phyloP scores from a whole-genome alignment of 2,888 invertebrate genomes.

The Cheilosia grossa region DNA sequence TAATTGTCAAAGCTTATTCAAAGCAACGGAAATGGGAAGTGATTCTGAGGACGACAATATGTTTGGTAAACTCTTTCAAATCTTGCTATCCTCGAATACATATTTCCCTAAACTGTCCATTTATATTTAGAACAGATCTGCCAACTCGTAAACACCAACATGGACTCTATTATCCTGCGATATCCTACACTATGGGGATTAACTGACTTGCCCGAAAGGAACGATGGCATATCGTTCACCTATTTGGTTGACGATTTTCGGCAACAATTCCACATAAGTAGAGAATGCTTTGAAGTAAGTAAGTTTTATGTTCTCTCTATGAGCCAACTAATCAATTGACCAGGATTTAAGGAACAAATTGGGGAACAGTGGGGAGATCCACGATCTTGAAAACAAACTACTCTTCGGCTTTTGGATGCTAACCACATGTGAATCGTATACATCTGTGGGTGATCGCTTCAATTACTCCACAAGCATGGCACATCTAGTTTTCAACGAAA shows the following conservation, averaged over 20 bases:
- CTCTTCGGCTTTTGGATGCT: slow-evolving; percentile 38
- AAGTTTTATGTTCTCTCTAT: not conserved
- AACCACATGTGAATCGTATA: slow-evolving; percentile 13
- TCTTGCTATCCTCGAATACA: not conserved
- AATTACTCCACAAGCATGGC: slow-evolving; percentile 18
- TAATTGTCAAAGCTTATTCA: no score
- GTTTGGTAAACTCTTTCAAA: slow-evolving; percentile 7
- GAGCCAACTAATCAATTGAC: not conserved
- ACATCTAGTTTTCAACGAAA: slow-evolving; percentile 25
- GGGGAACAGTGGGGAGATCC: not conserved
- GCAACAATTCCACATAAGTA: slow-evolving; percentile 41
- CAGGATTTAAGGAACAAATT: slow-evolving; percentile 50
- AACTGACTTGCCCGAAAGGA: slow-evolving; percentile 15
- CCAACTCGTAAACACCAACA: slow-evolving; percentile 20
- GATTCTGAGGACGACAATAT: slow-evolving; percentile 44
- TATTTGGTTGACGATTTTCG: slow-evolving; percentile 34
- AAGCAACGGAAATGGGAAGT: no score
- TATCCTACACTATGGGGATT: slow-evolving; percentile 40
- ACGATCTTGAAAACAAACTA: slow-evolving; percentile 31
- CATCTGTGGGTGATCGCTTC: slow-evolving; percentile 15
- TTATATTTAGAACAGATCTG: slow-evolving; percentile 28
- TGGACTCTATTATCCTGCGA: slow-evolving; percentile 48
- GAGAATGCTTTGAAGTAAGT: slow-evolving; percentile 34
- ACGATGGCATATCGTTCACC: not conserved
- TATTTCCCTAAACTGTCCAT: not conserved